Percentiles rank a stretch among this genome's conserved stretches.
Conservation (phyloP, 37 sponge, comb jelly and placozoan genomes). For the Chondrilla cf. caribensis region DNA sequence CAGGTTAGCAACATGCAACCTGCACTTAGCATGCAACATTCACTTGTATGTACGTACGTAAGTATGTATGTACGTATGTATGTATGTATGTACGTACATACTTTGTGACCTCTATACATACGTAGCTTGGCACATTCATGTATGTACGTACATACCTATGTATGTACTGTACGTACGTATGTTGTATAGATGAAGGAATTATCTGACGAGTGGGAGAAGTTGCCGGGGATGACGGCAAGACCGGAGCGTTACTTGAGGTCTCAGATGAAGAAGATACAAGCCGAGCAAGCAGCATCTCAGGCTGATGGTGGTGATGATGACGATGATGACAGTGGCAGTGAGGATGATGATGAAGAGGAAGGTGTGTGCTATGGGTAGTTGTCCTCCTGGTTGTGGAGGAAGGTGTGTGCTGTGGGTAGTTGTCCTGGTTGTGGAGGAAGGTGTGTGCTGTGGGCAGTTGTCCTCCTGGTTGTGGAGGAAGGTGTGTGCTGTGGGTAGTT, state of each 20-base stretch:
- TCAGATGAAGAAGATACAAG: slow-evolving; percentile 34
- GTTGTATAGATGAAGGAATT: slow-evolving; percentile 84
- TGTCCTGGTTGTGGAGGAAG: no score
- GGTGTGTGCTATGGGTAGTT: background rate
- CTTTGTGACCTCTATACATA: background rate
- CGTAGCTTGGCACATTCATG: background rate
- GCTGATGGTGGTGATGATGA: slow-evolving; percentile 30
- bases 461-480: no score
- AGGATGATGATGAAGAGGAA: slow-evolving; percentile 8
- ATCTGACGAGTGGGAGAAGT: slow-evolving; percentile 78
- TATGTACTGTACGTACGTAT: background rate
- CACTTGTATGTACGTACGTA: background rate
- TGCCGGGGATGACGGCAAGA: slow-evolving; percentile 39
- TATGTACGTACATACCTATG: background rate
- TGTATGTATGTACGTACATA: background rate
- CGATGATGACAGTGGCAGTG: slow-evolving; percentile 21
- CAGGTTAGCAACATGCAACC: slow-evolving; percentile 42
- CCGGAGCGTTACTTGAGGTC: slow-evolving; percentile 77
- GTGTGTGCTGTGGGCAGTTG: background rate
- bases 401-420: no score
- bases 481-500: no score
- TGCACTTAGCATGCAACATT: background rate
- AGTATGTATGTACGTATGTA: background rate
- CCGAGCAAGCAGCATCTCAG: slow-evolving; percentile 8
- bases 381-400: no score